These are phyloP conservation scores for Phrynocephalus guinanensis DNA, from an alignment of 2,797 vertebrate genomes.

Conservation along the genomic window DNA sequence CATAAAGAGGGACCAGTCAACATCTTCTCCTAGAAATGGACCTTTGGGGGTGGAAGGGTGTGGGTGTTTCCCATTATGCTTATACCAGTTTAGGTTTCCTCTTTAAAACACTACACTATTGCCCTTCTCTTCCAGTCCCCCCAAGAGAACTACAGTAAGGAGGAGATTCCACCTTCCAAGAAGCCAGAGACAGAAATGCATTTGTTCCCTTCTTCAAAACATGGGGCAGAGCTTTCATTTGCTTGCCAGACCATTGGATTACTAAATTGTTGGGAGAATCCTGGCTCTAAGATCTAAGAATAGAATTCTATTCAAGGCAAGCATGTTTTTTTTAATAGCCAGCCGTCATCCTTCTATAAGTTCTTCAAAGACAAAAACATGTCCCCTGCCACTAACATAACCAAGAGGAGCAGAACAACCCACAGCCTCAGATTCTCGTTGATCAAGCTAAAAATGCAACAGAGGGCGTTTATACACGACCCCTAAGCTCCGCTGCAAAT, in stretches of 20 bases:
- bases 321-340: background rate
- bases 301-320: background rate
- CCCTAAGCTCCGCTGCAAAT: too few species aligned
- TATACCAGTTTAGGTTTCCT: background rate
- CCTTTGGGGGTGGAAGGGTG: too few species aligned
- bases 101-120: background rate
- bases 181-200: background rate
- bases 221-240: too few species aligned
- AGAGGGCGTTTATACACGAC: too few species aligned
- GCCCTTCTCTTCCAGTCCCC: background rate
- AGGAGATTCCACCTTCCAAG: too few species aligned
- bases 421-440: background rate
- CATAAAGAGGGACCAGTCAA: background rate
- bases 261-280: background rate
- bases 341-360: background rate
- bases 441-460: background rate
- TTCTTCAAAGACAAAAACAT: too few species aligned
- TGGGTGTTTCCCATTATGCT: background rate
- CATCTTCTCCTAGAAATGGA: background rate
- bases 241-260: too few species aligned
- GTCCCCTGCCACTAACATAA: background rate
- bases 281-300: background rate
- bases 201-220: background rate
- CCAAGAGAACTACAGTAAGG: background rate
- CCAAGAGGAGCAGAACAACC: background rate